Evolutionary conservation across 2,888 invertebrate genomes (phyloP).

Genomic region (Acleris literana): DNA sequence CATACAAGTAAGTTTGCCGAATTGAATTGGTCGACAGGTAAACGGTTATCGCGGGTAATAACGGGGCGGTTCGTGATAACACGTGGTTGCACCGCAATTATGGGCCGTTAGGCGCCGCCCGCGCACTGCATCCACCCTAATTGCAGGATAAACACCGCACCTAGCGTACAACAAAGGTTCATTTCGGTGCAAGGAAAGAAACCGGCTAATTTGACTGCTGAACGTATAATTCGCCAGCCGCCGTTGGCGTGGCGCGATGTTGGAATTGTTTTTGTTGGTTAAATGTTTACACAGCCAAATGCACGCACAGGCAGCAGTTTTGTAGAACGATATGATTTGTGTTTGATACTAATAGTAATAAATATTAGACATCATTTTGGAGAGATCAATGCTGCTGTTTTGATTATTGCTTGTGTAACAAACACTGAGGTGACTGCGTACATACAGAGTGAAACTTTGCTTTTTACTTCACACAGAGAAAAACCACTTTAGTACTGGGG

Average conservation of each 20-base stretch:
- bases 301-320: too few relatives aligned
- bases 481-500: too few relatives aligned
- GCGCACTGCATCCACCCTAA: conserved; percentile 40
- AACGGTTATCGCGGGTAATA: conserved; percentile 66
- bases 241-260: background rate
- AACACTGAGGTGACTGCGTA: too few relatives aligned
- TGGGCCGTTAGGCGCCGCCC: conserved; percentile 55
- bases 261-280: background rate
- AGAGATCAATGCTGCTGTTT: too few relatives aligned
- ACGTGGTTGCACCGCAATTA: conserved; percentile 63
- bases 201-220: conserved; percentile 1
- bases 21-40: conserved; percentile 67
- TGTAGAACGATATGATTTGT: too few relatives aligned
- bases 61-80: conserved; percentile 58
- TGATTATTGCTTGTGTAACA: too few relatives aligned
- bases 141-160: conserved; percentile 30
- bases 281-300: too few relatives aligned
- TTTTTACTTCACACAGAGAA: too few relatives aligned
- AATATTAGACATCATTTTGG: too few relatives aligned
- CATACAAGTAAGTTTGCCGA: conserved; percentile 58
- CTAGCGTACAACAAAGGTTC: conserved; percentile 26
- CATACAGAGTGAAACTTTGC: too few relatives aligned
- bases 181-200: conserved; percentile 19
- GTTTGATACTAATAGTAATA: too few relatives aligned
- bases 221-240: conserved; percentile 16